phyloP scores from a whole-genome alignment of 2,797 vertebrate species.

The Urocyon cinereoargenteus region DNA sequence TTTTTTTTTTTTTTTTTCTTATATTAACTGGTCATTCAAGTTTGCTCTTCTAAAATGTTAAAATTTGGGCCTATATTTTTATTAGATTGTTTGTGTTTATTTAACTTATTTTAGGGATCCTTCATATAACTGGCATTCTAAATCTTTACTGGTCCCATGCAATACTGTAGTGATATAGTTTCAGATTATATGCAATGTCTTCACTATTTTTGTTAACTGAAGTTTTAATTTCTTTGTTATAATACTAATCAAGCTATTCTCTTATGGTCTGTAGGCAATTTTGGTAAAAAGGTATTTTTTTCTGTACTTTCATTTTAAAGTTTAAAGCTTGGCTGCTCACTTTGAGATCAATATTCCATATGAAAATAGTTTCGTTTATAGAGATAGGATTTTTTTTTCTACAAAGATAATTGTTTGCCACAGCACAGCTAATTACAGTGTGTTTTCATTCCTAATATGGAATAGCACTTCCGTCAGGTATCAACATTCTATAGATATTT shows the following conservation, averaged over 20 bases:
- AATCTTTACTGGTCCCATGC: background rate
- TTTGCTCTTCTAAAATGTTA: background rate
- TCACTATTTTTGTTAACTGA: background rate
- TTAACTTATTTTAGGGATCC: background rate
- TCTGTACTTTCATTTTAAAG: background rate
- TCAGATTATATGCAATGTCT: background rate
- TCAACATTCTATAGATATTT: background rate
- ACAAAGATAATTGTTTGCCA: too few relatives aligned
- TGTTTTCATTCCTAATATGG: background rate
- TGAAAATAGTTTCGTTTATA: background rate
- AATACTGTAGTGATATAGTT: background rate
- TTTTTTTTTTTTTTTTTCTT: background rate
- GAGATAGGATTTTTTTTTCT: background rate
- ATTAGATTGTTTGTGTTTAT: background rate
- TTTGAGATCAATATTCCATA: background rate
- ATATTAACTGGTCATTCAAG: background rate
- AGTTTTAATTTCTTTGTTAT: background rate
- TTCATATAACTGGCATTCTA: background rate
- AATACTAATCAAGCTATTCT: background rate
- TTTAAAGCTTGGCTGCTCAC: background rate
- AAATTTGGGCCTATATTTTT: background rate
- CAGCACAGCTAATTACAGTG: background rate
- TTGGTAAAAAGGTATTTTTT: background rate
- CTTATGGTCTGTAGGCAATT: background rate
- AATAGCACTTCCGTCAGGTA: background rate